phyloP scores from a whole-genome alignment of 2,888 invertebrate genomes.

The Cosmia trapezina region DNA sequence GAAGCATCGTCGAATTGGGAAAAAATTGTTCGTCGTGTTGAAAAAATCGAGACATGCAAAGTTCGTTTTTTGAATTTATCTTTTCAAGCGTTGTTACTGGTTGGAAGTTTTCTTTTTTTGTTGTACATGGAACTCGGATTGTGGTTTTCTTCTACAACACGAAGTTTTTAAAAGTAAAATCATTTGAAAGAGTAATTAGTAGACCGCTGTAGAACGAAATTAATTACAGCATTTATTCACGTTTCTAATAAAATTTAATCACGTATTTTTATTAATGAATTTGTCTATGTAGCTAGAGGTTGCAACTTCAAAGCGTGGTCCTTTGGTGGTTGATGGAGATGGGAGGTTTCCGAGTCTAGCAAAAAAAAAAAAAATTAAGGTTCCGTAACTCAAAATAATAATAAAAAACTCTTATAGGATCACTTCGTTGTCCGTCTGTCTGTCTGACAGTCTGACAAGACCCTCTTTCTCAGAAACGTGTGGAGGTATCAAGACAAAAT shows the following conservation, averaged over 20 bases:
- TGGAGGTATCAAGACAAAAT: no score
- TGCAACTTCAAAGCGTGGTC: background rate
- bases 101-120: constrained; percentile 18
- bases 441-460: no score
- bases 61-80: constrained; percentile 35
- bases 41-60: constrained; percentile 50
- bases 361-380: no score
- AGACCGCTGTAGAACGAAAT: background rate
- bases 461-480: no score
- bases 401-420: no score
- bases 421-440: no score
- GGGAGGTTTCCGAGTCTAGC: background rate
- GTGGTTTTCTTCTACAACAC: constrained; percentile 35
- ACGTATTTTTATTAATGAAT: constrained; percentile 1
- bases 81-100: constrained; percentile 47
- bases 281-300: no score
- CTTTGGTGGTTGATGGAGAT: background rate
- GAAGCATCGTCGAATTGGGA: constrained; percentile 27
- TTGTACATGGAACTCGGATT: constrained; percentile 43
- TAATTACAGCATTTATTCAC: background rate
- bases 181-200: constrained; percentile 9
- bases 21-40: constrained; percentile 25
- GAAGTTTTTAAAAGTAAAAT: constrained; percentile 12
- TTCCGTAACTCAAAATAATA: no score
- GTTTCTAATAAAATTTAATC: background rate